Conservation (phyloP, 2,888 invertebrate genomes). For the Automeris io region DNA sequence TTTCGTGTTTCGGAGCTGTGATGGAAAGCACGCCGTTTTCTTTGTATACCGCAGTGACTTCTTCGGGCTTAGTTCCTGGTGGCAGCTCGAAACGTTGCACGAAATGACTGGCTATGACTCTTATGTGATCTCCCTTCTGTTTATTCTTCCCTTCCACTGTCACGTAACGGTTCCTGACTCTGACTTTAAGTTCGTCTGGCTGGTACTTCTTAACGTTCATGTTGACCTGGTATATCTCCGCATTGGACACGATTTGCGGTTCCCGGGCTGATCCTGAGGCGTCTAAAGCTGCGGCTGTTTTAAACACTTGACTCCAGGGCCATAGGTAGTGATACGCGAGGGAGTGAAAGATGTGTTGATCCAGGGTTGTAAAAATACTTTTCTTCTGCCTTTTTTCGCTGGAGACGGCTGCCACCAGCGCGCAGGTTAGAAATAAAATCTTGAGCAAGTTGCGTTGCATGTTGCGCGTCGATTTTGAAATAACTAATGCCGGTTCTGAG, state of each 20-base stretch:
- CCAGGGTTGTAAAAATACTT: conserved; percentile 54
- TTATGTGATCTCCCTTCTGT: conserved; percentile 36
- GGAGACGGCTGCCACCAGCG: conserved; percentile 32
- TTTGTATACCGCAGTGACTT: conserved; percentile 54
- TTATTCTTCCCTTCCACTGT: conserved; percentile 59
- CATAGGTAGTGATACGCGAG: conserved; percentile 57
- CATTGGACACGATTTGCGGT: conserved; percentile 53
- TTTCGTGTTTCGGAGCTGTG: conserved; percentile 55
- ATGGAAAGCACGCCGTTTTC: conserved; percentile 52
- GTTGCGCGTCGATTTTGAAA: conserved; percentile 24
- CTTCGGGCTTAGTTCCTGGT: conserved; percentile 53
- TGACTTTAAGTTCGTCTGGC: conserved; percentile 58
- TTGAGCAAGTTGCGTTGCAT: conserved; percentile 43
- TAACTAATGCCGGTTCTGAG: conserved; percentile 35
- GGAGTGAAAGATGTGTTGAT: conserved; percentile 53
- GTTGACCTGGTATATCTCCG: conserved; percentile 48
- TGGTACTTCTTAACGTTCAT: conserved; percentile 54
- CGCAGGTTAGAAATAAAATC: conserved; percentile 38
- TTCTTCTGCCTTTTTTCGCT: conserved; percentile 38
- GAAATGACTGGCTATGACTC: conserved; percentile 59
- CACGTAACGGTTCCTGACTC: conserved; percentile 60
- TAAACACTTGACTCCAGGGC: conserved; percentile 64
- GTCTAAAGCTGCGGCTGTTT: conserved; percentile 49
- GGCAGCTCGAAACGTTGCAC: conserved; percentile 60
- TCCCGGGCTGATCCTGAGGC: conserved; percentile 49